These are phyloP conservation scores for Argentina silus DNA, from an alignment of 2,797 vertebrate species.

Conservation along the genomic window DNA sequence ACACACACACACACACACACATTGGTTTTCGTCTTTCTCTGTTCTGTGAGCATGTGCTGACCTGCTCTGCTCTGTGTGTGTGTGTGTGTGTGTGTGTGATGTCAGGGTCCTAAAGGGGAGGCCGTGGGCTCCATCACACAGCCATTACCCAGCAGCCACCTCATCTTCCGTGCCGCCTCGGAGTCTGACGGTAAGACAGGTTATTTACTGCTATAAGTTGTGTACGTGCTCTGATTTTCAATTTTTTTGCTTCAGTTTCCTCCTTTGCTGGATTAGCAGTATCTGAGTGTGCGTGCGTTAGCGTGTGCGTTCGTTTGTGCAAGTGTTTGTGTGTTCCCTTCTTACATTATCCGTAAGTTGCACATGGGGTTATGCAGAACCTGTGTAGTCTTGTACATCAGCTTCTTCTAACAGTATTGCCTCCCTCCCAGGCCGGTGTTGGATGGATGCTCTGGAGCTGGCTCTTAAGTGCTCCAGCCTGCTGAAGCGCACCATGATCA, in stretches of 20 bases:
- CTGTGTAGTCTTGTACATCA: neutral
- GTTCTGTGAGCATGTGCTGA: neutral
- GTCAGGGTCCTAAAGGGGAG: slow-evolving; percentile 96
- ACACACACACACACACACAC: neutral
- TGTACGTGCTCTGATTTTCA: neutral
- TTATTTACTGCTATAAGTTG: neutral
- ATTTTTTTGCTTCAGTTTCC: neutral
- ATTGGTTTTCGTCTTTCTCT: neutral
- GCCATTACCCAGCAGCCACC: slow-evolving; percentile 96
- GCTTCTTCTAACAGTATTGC: slow-evolving; percentile 20
- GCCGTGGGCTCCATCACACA: slow-evolving; percentile 97
- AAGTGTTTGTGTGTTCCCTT: slow-evolving; percentile 15
- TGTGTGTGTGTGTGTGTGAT: slow-evolving; percentile 22
- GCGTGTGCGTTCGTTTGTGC: slow-evolving; percentile 27
- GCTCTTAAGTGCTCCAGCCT: slow-evolving; percentile 97
- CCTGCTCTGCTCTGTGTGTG: neutral
- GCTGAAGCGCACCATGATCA: slow-evolving; percentile 96
- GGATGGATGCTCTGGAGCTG: slow-evolving; percentile 98
- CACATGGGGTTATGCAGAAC: slow-evolving; percentile 7
- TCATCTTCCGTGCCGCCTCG: slow-evolving; percentile 96
- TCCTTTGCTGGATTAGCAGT: neutral
- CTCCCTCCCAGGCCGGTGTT: slow-evolving; percentile 88
- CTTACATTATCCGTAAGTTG: slow-evolving; percentile 21
- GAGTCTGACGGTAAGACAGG: slow-evolving; percentile 93
- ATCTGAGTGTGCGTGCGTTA: neutral